Conservation (phyloP, 1,140 invertebrate genomes). For the Elysia chlorotica region DNA sequence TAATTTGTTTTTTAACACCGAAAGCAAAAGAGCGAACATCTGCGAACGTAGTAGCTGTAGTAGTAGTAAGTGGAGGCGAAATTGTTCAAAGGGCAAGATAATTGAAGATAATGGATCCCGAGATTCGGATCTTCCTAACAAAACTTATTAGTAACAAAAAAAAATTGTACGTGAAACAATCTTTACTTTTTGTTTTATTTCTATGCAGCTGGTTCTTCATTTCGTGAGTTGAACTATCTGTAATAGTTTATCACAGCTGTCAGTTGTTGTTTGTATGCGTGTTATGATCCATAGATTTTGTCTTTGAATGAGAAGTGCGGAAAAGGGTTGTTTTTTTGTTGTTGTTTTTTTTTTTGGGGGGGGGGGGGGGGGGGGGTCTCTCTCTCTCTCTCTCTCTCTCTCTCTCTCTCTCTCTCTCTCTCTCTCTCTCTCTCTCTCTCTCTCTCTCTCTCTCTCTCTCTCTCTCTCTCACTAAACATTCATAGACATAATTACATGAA, state of each 20-base stretch:
- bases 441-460: background rate
- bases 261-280: no score
- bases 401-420: conserved; percentile 1
- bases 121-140: no score
- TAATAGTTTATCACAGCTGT: no score
- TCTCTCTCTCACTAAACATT: background rate
- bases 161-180: background rate
- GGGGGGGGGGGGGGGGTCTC: background rate
- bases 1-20: background rate
- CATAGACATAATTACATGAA: conserved; percentile 6
- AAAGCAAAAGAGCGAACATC: no score
- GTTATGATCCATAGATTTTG: no score
- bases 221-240: background rate
- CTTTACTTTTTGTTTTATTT: background rate
- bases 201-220: background rate
- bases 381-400: conserved; percentile 1
- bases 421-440: background rate
- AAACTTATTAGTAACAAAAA: no score
- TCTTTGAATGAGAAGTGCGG: no score
- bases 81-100: no score
- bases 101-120: no score
- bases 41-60: no score
- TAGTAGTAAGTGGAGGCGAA: no score
- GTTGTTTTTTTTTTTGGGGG: background rate
- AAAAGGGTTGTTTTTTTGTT: background rate